Evolutionary conservation across 2,888 invertebrate genomes (phyloP).

Genomic region (Hypomecis atomaria): DNA sequence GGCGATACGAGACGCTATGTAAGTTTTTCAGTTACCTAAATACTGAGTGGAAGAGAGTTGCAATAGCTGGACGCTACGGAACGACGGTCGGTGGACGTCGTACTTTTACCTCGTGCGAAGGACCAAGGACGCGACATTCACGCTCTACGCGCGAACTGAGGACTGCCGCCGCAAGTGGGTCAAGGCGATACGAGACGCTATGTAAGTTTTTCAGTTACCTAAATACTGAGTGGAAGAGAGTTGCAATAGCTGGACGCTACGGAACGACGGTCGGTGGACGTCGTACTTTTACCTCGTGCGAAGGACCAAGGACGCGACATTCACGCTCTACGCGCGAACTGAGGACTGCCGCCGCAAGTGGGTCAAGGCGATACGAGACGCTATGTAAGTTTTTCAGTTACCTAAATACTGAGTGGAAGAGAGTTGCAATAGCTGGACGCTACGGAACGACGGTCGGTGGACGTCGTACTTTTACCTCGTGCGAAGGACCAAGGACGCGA

Average conservation of each 20-base stretch:
- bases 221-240: slow-evolving; percentile 95
- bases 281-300: slow-evolving; percentile 94
- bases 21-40: slow-evolving; percentile 87
- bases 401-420: slow-evolving; percentile 95
- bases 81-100: slow-evolving; percentile 92
- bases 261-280: slow-evolving; percentile 91
- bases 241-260: slow-evolving; percentile 86
- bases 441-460: slow-evolving; percentile 91
- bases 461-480: slow-evolving; percentile 94
- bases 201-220: slow-evolving; percentile 94
- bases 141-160: slow-evolving; percentile 94
- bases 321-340: slow-evolving; percentile 95
- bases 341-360: slow-evolving; percentile 94
- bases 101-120: slow-evolving; percentile 95
- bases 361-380: slow-evolving; percentile 95
- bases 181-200: slow-evolving; percentile 95
- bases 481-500: slow-evolving; percentile 91
- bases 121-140: slow-evolving; percentile 92
- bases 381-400: slow-evolving; percentile 96
- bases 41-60: slow-evolving; percentile 93
- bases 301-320: slow-evolving; percentile 91
- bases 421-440: slow-evolving; percentile 86
- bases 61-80: slow-evolving; percentile 87
- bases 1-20: slow-evolving; percentile 96
- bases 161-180: slow-evolving; percentile 93